Conservation (phyloP, 1,140 invertebrate genomes). For the Microplitis mediator region DNA sequence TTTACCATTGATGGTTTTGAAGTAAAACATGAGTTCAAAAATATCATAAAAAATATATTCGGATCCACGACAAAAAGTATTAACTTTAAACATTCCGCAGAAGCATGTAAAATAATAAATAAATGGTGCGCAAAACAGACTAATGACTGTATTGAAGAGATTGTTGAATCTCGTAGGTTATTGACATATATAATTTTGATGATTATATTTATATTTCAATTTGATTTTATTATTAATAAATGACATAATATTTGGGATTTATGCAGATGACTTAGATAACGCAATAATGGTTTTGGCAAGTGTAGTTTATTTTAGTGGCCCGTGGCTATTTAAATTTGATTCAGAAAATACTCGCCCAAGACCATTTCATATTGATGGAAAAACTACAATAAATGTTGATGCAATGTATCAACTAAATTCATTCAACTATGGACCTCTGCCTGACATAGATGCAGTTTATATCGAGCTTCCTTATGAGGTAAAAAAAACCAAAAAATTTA, state of each 20-base stretch:
- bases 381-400: slow-evolving; percentile 50
- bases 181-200: slow-evolving; percentile 40
- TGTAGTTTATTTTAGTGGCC: slow-evolving; percentile 77
- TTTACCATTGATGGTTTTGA: slow-evolving; percentile 55
- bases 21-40: slow-evolving; percentile 19
- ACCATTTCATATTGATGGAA: slow-evolving; percentile 54
- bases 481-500: not conserved
- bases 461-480: slow-evolving; percentile 74
- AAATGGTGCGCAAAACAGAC: slow-evolving; percentile 76
- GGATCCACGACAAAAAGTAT: slow-evolving; percentile 62
- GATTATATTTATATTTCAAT: not conserved
- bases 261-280: slow-evolving; percentile 27
- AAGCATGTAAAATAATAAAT: slow-evolving; percentile 67
- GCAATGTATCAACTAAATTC: slow-evolving; percentile 61
- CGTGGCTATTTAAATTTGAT: slow-evolving; percentile 69
- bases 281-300: slow-evolving; percentile 68
- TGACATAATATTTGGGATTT: not conserved
- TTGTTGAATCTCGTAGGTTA: slow-evolving; percentile 61
- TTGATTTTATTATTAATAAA: not conserved
- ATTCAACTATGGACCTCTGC: slow-evolving; percentile 63
- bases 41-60: slow-evolving; percentile 47
- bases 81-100: slow-evolving; percentile 61
- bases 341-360: slow-evolving; percentile 58
- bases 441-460: slow-evolving; percentile 63
- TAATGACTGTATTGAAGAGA: slow-evolving; percentile 72